Percentiles rank a stretch among this genome's conserved stretches.
Evolutionary conservation across 92 coral and sea anemone species (phyloP).

Genomic region (Siderastrea radians): DNA sequence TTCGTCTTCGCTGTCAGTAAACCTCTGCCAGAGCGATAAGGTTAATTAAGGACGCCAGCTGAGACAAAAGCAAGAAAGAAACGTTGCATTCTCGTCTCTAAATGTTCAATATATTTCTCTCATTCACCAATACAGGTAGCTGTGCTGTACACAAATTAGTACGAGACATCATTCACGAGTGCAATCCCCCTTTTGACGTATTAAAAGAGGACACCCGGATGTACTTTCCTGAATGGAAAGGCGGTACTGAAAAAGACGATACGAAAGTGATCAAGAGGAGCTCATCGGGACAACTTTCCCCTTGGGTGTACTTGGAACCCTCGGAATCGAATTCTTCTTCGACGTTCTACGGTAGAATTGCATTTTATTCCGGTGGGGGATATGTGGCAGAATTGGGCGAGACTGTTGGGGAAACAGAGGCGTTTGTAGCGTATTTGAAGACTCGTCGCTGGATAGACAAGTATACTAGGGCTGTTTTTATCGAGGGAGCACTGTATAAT

Average conservation of each 20-base stretch:
- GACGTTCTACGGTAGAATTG: constrained; percentile 22
- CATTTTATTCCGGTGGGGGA: constrained; percentile 30
- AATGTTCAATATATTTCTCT: not conserved
- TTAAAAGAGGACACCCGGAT: constrained; percentile 18
- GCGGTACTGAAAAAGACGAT: constrained; percentile 4
- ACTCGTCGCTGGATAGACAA: constrained; percentile 26
- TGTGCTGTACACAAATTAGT: constrained; percentile 24
- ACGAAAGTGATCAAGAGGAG: not conserved
- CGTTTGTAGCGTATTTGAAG: constrained; percentile 12
- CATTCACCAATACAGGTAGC: not conserved
- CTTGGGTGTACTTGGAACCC: constrained; percentile 28
- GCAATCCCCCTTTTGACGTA: constrained; percentile 35
- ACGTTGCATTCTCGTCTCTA: not conserved
- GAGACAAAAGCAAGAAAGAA: too few relatives aligned
- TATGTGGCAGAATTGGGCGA: constrained; percentile 45
- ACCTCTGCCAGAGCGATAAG: too few relatives aligned
- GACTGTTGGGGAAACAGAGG: not conserved
- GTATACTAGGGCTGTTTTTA: constrained; percentile 32
- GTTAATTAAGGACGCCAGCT: too few relatives aligned
- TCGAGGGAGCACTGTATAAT: constrained; percentile 38
- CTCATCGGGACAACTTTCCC: constrained; percentile 23
- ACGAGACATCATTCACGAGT: constrained; percentile 23
- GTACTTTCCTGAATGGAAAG: constrained; percentile 42
- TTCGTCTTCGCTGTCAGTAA: too few relatives aligned
- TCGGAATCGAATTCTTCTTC: constrained; percentile 29